Evolutionary conservation across 2,888 invertebrate species (phyloP), one percentile per base, ranked within the genome.

Genomic region (Caenorhabditis plicata): DNA sequence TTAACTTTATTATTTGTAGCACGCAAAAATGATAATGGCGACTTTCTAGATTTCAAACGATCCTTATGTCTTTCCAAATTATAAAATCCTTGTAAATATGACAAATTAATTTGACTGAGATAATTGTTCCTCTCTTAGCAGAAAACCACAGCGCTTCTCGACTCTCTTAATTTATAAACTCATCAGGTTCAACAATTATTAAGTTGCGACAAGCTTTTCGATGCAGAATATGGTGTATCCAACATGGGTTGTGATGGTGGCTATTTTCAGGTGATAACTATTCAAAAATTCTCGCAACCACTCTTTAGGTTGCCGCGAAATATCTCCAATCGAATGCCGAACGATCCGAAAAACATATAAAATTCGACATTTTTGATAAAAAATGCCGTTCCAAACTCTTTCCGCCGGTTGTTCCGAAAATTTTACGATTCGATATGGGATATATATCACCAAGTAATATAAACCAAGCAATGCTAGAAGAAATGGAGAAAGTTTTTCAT

Each of bases 181-280:
- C n/a, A n/a, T 3, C 9, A 42, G 42, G 51, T 64, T n/a, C 68
- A 68, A 40, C 68, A 68, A 31, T 44, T 68, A 4, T 27, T 68
- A 19, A 56, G 56, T 13, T 68, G 68, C 33, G 64, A 68, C 36
- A 46, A 50, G 11, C 11, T 33, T 1, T 33, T 36, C 13, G 62
- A 63, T 47, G 4, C 44, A 1, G 35, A 32, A 5, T 65, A 56
- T 36, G 49, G 54, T 5, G 29, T 68, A 31, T 51, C 53, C 1
- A 68, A 90, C 75, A 86, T 85, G 62, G 90, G 89, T 22, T 95
- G 94, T 81, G 83, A 85, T 23, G 93, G 93, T 0, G 94, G 93
- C 0, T 87, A 90, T 80, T 85, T 93, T 22, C 64, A 65, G 42
- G 54, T 66, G 15, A 25, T 15, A 11, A 43, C n/a, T 26, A 3